These are phyloP conservation scores for Xanthostigma xanthostigma DNA, from an alignment of 2,888 invertebrate genomes.

Conservation along the genomic window DNA sequence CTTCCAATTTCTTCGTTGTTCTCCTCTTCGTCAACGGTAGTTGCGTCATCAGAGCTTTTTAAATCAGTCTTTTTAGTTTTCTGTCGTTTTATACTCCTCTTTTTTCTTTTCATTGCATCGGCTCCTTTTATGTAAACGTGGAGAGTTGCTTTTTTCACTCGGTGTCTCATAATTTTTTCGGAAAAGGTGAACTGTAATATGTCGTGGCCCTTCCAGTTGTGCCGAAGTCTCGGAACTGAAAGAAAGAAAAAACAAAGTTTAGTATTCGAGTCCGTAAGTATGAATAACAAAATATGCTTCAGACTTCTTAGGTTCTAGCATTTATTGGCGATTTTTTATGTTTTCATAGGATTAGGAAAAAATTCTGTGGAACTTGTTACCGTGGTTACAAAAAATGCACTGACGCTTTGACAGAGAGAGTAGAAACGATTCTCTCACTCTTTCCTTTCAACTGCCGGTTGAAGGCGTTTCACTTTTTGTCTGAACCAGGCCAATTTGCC, in stretches of 20 bases:
- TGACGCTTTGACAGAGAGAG: too few relatives aligned
- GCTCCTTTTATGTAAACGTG: conserved; percentile 47
- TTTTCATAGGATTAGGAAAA: too few relatives aligned
- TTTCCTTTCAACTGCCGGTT: too few relatives aligned
- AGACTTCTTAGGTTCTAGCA: too few relatives aligned
- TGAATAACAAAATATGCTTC: too few relatives aligned
- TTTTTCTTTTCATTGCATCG: conserved; percentile 20
- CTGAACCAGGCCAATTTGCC: too few relatives aligned
- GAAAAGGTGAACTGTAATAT: conserved; percentile 58
- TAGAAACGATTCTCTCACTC: too few relatives aligned
- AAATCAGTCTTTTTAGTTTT: conserved; percentile 10
- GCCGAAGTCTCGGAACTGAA: conserved; percentile 52
- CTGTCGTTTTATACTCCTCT: conserved; percentile 26
- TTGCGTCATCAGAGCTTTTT: neutral
- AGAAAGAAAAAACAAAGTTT: conserved; percentile 13
- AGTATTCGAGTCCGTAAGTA: too few relatives aligned
- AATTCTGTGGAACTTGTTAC: too few relatives aligned
- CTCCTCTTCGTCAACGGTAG: neutral
- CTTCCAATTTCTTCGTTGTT: neutral
- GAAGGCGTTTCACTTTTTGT: too few relatives aligned
- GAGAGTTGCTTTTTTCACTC: conserved; percentile 52
- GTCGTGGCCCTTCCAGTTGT: conserved; percentile 48
- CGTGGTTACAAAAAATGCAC: too few relatives aligned
- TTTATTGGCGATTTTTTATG: too few relatives aligned
- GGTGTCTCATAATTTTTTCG: conserved; percentile 51